Evolutionary conservation across 1,140 invertebrate genomes (phyloP), one percentile per base, ranked within the genome.

Genomic region (Subanguina moxae): DNA sequence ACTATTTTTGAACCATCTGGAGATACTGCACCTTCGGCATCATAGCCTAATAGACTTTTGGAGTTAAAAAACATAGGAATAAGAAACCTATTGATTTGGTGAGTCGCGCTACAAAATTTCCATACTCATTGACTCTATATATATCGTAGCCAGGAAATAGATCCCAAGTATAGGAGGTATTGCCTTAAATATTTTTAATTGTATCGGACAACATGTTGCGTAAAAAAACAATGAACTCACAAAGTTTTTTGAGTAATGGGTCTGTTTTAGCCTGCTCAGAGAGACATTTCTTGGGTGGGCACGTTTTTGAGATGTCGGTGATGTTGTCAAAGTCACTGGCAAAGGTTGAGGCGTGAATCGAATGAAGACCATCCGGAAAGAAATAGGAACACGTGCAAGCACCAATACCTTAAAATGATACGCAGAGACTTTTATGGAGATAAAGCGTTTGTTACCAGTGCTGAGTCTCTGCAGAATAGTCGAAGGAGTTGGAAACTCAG

Each of bases 11-110:
- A 58, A 28, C 72, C 72, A 62, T 73, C 72, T 30, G 72, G 72
- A 3, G 71, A 74, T n/a, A 74, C 25, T 19, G 72, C 68, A 5
- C 72, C 72, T 65, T 74, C 72, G n/a, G 72, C 72, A 45, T 74
- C 72, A 66, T 74, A 74, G 19, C 71, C 69, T 28, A 19, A n/a
- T 46, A 57, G 67, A 8, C 3, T 9, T 67, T 45, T 52, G n/a
- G 38, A n/a, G 9, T 1, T 32, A 5, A 8, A 5, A 23, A 32
- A 57, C 59, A 3, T 21, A 52, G 3, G 3, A 8, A 25, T 5
- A 11, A 19, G 19, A 17, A 68, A 67, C 23, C 66, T 57, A 32
- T 57, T 0, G 27, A n/a, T 19, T 73, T 28, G 25, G 71, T 73
- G 11, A 73, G 30, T 38, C 67, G 48, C 42, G 68, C 38, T 1